A percentile compares a stretch with the other conserved stretches of the same genome.
phyloP scores from a whole-genome alignment of 2,797 vertebrate species.

The Fistularia commersonii region DNA sequence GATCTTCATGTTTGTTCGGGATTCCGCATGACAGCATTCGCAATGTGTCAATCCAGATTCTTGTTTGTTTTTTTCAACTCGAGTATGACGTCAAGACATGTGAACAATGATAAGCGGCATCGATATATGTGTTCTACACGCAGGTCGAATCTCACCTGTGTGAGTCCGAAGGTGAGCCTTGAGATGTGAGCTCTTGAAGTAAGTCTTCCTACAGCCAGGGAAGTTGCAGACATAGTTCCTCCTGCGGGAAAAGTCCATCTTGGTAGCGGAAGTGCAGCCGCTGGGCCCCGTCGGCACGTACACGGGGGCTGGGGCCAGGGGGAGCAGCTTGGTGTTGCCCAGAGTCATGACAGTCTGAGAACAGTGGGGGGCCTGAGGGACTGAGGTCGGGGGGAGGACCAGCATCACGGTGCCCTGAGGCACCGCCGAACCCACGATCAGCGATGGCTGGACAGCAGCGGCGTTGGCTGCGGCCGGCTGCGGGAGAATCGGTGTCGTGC shows the following conservation, averaged over 20 bases:
- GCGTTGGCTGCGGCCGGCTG: slow-evolving; percentile 59
- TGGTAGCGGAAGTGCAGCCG: slow-evolving; percentile 58
- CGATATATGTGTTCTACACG: too few relatives aligned
- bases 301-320: slow-evolving; percentile 91
- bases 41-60: too few relatives aligned
- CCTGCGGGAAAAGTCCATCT: slow-evolving; percentile 90
- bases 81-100: too few relatives aligned
- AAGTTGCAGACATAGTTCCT: slow-evolving; percentile 94
- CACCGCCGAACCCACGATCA: slow-evolving; percentile 84
- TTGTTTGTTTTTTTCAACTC: too few relatives aligned
- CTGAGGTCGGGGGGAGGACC: slow-evolving; percentile 85
- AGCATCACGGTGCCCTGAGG: slow-evolving; percentile 93
- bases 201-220: slow-evolving; percentile 93
- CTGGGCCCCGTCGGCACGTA: slow-evolving; percentile 84
- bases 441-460: slow-evolving; percentile 71
- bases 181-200: slow-evolving; percentile 98
- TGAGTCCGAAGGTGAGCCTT: slow-evolving; percentile 98
- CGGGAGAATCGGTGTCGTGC: slow-evolving; percentile 72
- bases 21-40: too few relatives aligned
- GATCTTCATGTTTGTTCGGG: too few relatives aligned
- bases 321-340: slow-evolving; percentile 89
- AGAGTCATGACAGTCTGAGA: slow-evolving; percentile 82
- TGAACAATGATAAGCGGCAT: too few relatives aligned
- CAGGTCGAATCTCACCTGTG: slow-evolving; percentile 80
- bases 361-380: slow-evolving; percentile 75